Conservation (phyloP, 2,113 vertebrate species). For the Otus sunia region DNA sequence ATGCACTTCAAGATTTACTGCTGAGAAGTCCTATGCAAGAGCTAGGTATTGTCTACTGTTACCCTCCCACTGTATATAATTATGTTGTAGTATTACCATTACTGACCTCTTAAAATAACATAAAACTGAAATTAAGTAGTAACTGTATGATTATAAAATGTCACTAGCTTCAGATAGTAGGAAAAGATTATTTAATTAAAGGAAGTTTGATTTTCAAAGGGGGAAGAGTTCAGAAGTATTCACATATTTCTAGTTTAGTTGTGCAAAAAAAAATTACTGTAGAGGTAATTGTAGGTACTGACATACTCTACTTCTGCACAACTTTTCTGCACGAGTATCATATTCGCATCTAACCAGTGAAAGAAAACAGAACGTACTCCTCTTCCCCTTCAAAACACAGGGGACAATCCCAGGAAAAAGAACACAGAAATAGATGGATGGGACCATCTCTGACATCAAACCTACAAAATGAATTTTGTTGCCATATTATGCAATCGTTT, state of each 20-base stretch:
- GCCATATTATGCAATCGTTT: accelerated
- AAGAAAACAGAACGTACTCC: background rate
- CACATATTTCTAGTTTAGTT: background rate
- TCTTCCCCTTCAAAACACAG: background rate
- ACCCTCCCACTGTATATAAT: background rate
- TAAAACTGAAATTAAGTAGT: background rate
- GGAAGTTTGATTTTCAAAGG: background rate
- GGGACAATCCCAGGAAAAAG: background rate
- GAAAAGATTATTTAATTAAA: background rate
- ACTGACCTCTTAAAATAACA: background rate
- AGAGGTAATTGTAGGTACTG: background rate
- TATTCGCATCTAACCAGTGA: background rate
- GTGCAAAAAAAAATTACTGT: background rate
- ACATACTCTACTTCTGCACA: background rate
- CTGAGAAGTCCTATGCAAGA: background rate
- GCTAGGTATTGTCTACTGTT: background rate
- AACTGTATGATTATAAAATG: background rate
- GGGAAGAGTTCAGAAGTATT: background rate
- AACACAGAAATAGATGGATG: background rate
- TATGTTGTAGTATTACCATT: background rate
- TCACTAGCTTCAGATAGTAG: background rate
- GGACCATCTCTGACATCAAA: background rate
- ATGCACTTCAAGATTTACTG: background rate
- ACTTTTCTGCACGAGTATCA: background rate
- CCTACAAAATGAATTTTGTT: background rate